These are phyloP conservation scores for Scaptodrosophila latifasciaeformis DNA, from an alignment of 2,888 invertebrate genomes.

Conservation along the genomic window DNA sequence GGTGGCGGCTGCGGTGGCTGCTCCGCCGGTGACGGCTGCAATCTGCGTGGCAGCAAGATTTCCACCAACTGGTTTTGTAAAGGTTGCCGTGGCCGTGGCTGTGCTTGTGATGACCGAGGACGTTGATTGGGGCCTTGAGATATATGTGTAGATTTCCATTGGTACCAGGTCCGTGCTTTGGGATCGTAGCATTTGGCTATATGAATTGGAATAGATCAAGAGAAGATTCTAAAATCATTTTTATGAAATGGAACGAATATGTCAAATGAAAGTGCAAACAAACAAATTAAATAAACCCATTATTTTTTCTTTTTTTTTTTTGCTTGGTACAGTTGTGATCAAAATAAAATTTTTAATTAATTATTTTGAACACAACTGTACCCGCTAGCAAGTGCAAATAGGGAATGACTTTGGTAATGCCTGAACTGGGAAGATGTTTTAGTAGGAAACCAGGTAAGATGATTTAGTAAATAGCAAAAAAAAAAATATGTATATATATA, in stretches of 20 bases:
- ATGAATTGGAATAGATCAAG: constrained; percentile 8
- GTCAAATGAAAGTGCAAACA: not conserved
- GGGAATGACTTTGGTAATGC: too few relatives aligned
- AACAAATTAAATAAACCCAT: not conserved
- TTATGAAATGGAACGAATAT: not conserved
- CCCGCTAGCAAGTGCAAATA: too few relatives aligned
- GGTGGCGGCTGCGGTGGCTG: constrained; percentile 15
- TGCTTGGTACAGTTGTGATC: too few relatives aligned
- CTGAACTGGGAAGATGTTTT: too few relatives aligned
- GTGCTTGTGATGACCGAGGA: constrained; percentile 19
- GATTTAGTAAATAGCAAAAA: too few relatives aligned
- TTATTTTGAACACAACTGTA: too few relatives aligned
- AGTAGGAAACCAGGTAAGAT: too few relatives aligned
- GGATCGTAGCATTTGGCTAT: constrained; percentile 68
- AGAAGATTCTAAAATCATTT: not conserved
- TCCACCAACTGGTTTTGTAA: constrained; percentile 17
- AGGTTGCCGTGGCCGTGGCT: not conserved
- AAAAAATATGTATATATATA: too few relatives aligned
- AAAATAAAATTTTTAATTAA: too few relatives aligned
- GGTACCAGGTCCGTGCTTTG: constrained; percentile 70
- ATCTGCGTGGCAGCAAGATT: constrained; percentile 20
- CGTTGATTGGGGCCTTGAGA: constrained; percentile 44
- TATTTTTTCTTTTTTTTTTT: too few relatives aligned
- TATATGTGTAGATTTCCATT: constrained; percentile 61
- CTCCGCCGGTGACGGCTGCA: constrained; percentile 17